Evolutionary conservation across 1,140 invertebrate genomes (phyloP).

Genomic region (Chymomyza costata): DNA sequence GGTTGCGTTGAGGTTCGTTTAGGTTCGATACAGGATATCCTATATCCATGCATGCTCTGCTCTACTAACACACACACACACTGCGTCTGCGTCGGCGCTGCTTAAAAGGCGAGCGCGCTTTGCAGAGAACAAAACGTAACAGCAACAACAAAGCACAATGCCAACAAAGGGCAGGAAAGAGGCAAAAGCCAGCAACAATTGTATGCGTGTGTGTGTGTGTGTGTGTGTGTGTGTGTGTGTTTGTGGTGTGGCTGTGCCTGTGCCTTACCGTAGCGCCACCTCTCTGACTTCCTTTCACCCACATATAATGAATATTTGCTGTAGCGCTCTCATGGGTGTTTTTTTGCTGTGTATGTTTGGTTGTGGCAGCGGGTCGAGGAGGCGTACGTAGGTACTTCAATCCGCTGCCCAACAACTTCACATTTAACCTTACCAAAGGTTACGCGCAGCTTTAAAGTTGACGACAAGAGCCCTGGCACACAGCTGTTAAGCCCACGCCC

Average conservation of each 20-base stretch:
- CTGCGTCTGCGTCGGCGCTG: constrained; percentile 53
- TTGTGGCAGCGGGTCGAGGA: constrained; percentile 40
- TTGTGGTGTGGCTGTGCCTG: no score
- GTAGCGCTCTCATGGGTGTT: constrained; percentile 19
- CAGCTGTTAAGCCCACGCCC: no score
- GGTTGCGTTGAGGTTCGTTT: constrained; percentile 3
- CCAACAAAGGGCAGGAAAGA: constrained; percentile 35
- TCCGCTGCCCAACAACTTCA: constrained; percentile 24
- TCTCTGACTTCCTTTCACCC: no score
- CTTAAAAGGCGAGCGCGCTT: not conserved
- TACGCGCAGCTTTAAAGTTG: no score
- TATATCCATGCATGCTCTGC: no score
- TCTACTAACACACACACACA: constrained; percentile 9
- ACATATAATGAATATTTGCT: constrained; percentile 21
- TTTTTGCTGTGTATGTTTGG: constrained; percentile 13
- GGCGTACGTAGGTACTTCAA: no score
- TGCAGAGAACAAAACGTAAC: no score
- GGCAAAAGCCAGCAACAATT: constrained; percentile 20
- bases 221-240: no score
- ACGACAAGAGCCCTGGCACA: no score
- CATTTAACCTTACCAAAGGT: constrained; percentile 68
- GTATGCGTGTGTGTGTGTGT: no score
- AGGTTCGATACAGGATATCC: constrained; percentile 38
- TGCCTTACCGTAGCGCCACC: no score
- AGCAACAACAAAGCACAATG: constrained; percentile 1